Conservation (phyloP, 2,888 invertebrate species). For the Trachelus troglodyta region DNA sequence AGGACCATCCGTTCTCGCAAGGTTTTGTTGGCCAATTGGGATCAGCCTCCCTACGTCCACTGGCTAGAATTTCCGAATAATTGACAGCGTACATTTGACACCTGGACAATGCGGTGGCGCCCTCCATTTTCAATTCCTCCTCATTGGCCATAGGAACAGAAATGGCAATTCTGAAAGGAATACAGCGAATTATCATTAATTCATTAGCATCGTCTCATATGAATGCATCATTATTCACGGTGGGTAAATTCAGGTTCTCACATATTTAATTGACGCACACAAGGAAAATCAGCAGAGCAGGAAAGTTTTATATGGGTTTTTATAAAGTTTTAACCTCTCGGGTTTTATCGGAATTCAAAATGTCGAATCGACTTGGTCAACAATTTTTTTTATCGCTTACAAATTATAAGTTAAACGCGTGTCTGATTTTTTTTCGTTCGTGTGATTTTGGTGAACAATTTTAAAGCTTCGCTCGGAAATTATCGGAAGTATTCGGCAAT, state of each 20-base stretch:
- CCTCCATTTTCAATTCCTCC: constrained; percentile 56
- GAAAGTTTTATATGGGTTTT: not conserved
- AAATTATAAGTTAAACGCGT: no score
- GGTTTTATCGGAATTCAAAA: not conserved
- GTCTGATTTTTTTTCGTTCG: no score
- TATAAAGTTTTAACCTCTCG: no score
- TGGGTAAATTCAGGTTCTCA: no score
- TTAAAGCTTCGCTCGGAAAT: no score
- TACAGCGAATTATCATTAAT: not conserved
- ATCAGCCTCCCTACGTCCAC: constrained; percentile 73
- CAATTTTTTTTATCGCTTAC: no score
- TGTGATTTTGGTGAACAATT: no score
- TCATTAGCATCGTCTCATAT: not conserved
- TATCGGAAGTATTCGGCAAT: no score
- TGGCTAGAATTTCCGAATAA: constrained; percentile 72
- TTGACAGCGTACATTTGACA: constrained; percentile 85
- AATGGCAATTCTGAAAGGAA: constrained; percentile 72
- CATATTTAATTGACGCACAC: no score
- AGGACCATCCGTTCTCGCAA: constrained; percentile 84
- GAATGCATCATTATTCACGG: not conserved
- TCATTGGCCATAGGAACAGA: constrained; percentile 74
- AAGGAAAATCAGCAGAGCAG: not conserved
- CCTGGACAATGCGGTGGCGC: constrained; percentile 69
- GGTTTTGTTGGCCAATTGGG: constrained; percentile 76
- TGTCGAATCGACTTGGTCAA: no score